Evolutionary conservation across 2,113 vertebrate species (phyloP), one percentile per base, ranked within the genome.

Genomic region (Campylorhamphus procurvoides): DNA sequence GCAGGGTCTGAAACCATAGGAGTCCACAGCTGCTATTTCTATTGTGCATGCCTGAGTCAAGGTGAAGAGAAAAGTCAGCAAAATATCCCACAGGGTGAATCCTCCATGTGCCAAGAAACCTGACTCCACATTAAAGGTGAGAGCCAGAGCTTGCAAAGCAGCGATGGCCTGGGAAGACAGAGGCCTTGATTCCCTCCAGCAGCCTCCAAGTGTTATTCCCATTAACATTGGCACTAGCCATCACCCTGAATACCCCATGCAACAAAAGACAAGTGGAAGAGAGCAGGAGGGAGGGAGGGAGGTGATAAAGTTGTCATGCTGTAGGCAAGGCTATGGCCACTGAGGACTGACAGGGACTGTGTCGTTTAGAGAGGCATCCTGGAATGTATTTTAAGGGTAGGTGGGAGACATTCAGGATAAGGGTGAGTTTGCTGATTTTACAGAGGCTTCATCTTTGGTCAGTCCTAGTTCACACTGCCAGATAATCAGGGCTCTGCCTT

Each of bases 121-220:
- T 93, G 92, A 86, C 93, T 96, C 82, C 68, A 95, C 85, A 94
- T 96, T 96, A 97, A 96, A 97, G 92, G 93, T 97, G 95, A 96
- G 95, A 96, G 87, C 82, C 95, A 90, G 87, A 95, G 93, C 78
- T 94, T 35, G 33, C 94, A 94, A 94, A 80, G 59, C 47, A 63
- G 63, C 39, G 72, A 85, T 91, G 92, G 87, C 72, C 62, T 83
- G 91, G 91, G 91, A 96, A 89, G 93, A 86, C 35, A 73, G 67
- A 91, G 74, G 74, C 71, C 89, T 91, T 71, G 84, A 85, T 91
- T 92, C 63, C 59, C 55, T 93, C 75, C 87, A 93, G 84, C 87
- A 88, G 33, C 27, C 42, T 96, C 84, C 59, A 63, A 67, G 94
- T 93, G 82, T 86, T 95, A 95, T 90, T 96, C 91, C 93, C 90